phyloP scores from a whole-genome alignment of 2,797 vertebrate genomes.

The Chaenodraco wilsoni region DNA sequence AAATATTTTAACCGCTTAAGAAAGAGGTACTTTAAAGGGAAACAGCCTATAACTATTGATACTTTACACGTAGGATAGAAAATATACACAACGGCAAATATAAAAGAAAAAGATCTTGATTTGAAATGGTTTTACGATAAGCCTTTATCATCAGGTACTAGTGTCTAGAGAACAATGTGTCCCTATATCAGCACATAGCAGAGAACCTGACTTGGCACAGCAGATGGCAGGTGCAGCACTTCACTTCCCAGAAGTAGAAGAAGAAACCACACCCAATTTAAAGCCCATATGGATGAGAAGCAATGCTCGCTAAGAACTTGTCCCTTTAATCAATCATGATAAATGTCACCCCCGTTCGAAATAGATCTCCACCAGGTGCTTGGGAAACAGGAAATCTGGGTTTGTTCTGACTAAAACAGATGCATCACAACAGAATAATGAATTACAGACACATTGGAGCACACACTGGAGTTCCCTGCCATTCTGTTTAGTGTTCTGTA shows the following conservation, averaged over 20 bases:
- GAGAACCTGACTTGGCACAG: conserved; percentile 54
- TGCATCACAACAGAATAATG: conserved; percentile 45
- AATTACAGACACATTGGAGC: conserved; percentile 35
- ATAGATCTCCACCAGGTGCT: conserved; percentile 42
- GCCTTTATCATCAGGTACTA: conserved; percentile 25
- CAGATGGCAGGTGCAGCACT: conserved; percentile 68
- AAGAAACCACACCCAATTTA: conserved; percentile 48
- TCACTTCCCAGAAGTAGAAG: conserved; percentile 51
- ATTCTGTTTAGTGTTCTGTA: conserved; percentile 22
- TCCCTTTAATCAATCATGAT: conserved; percentile 72
- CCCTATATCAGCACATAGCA: conserved; percentile 38
- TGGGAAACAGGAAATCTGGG: conserved; percentile 45
- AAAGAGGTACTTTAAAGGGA: conserved; percentile 22
- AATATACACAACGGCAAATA: conserved; percentile 12
- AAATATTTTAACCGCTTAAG: conserved; percentile 46
- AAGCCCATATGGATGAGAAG: conserved; percentile 58
- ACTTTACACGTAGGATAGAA: background rate
- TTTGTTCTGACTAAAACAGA: conserved; percentile 57
- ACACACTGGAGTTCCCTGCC: background rate
- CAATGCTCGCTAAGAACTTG: conserved; percentile 49
- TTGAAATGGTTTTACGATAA: conserved; percentile 30
- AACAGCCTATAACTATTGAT: conserved; percentile 7
- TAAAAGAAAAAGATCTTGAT: conserved; percentile 8
- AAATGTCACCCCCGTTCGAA: conserved; percentile 63
- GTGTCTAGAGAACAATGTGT: conserved; percentile 33